phyloP scores from a whole-genome alignment of 2,888 invertebrate species.

The Cryptocephalus moraei region DNA sequence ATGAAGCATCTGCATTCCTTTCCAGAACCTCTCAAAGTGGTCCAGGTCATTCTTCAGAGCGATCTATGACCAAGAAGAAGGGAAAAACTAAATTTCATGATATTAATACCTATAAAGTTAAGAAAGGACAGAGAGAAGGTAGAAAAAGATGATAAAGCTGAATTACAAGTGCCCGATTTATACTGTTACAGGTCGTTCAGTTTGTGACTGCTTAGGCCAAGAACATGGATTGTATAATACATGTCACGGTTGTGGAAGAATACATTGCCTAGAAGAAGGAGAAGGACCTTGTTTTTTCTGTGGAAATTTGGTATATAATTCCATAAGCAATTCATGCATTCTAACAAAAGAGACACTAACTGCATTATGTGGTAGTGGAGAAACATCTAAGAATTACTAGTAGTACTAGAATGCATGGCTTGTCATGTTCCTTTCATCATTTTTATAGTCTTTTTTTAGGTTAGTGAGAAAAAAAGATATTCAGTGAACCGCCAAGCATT shows the following conservation, averaged over 20 bases:
- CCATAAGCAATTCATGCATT: background rate
- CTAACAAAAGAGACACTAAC: too few relatives aligned
- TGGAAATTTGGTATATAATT: conserved; percentile 57
- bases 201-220: conserved; percentile 87
- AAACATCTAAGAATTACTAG: too few relatives aligned
- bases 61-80: conserved; percentile 12
- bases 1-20: conserved; percentile 1
- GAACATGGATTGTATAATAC: conserved; percentile 87
- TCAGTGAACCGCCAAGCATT: too few relatives aligned
- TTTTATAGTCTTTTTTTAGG: background rate
- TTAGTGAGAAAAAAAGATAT: background rate
- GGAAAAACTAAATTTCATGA: conserved; percentile 26
- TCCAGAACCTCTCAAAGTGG: conserved; percentile 1
- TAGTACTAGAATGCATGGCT: background rate
- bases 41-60: conserved; percentile 9
- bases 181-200: conserved; percentile 58
- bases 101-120: conserved; percentile 23
- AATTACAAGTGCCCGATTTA: background rate
- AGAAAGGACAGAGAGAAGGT: conserved; percentile 25
- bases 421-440: background rate
- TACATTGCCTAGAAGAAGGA: conserved; percentile 93
- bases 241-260: conserved; percentile 85
- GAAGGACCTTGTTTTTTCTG: conserved; percentile 95
- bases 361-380: too few relatives aligned
- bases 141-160: background rate